Evolutionary conservation across 2,888 invertebrate genomes (phyloP).

Genomic region (Dynastes maya): DNA sequence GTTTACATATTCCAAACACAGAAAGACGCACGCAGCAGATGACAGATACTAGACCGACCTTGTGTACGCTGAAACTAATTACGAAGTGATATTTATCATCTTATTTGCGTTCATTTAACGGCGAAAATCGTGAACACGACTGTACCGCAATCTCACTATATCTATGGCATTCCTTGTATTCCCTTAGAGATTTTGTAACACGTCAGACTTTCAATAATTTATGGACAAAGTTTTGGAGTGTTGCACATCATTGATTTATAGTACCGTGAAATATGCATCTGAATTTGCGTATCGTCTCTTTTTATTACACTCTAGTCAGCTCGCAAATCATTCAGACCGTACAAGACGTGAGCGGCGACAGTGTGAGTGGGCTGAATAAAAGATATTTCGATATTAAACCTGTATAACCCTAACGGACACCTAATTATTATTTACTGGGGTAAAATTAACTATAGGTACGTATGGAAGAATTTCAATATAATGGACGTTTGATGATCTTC

Average conservation of each 20-base stretch:
- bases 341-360: constrained; percentile 41
- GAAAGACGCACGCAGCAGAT: too few species aligned
- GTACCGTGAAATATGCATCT: constrained; percentile 70
- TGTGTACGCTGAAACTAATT: background rate
- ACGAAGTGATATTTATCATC: constrained; percentile 3
- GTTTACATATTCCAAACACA: too few species aligned
- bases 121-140: constrained; percentile 35
- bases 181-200: constrained; percentile 46
- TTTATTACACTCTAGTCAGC: constrained; percentile 68
- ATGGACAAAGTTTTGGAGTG: constrained; percentile 65
- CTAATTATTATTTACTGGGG: constrained; percentile 9
- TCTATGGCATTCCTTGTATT: constrained; percentile 44
- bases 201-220: constrained; percentile 49
- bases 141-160: constrained; percentile 42
- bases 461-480: background rate
- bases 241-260: constrained; percentile 68
- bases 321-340: constrained; percentile 67
- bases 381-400: constrained; percentile 32
- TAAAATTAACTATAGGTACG: too few species aligned
- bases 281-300: constrained; percentile 70
- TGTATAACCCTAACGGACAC: constrained; percentile 12
- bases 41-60: too few species aligned
- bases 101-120: constrained; percentile 4
- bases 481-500: too few species aligned
- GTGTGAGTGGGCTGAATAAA: constrained; percentile 38